A percentile compares a stretch with the other conserved stretches of the same genome.
Conservation (phyloP, 2,797 vertebrate genomes). For the Steatocranus sp. region DNA sequence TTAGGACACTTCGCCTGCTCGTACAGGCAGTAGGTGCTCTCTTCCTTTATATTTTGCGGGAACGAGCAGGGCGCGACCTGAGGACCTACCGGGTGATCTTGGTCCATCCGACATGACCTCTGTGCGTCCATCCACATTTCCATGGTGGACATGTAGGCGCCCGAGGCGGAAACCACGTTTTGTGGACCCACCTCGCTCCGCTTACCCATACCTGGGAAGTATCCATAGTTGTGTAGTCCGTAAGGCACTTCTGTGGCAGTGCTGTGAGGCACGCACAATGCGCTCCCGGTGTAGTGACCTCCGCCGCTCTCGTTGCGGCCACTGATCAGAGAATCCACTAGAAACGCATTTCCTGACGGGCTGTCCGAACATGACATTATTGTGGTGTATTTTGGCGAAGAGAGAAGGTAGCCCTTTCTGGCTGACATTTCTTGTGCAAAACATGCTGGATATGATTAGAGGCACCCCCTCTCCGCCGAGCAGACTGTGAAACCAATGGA, state of each 20-base stretch:
- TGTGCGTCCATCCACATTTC: conserved; percentile 94
- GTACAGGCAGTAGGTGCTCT: conserved; percentile 94
- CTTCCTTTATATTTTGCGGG: conserved; percentile 95
- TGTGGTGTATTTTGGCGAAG: conserved; percentile 98
- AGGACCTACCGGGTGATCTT: conserved; percentile 66
- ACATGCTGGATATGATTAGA: conserved; percentile 99
- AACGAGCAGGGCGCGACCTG: conserved; percentile 90
- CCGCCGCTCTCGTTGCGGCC: conserved; percentile 85
- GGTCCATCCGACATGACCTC: conserved; percentile 92
- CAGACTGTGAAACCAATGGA: conserved; percentile 87
- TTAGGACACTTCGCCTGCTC: conserved; percentile 94
- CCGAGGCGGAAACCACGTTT: conserved; percentile 79
- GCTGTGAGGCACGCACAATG: conserved; percentile 85
- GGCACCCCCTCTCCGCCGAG: conserved; percentile 84
- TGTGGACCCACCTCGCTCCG: conserved; percentile 83
- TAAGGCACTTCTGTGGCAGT: conserved; percentile 88
- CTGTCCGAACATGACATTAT: conserved; percentile 99
- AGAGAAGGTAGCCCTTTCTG: conserved; percentile 98
- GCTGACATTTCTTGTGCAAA: conserved; percentile 99
- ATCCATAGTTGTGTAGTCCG: conserved; percentile 95
- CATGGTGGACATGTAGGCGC: conserved; percentile 89
- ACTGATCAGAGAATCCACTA: conserved; percentile 97
- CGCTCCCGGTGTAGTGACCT: conserved; percentile 86
- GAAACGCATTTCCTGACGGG: conserved; percentile 94
- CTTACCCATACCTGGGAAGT: conserved; percentile 87